phyloP scores from a whole-genome alignment of 2,888 invertebrate species.

The Tipula confusa region DNA sequence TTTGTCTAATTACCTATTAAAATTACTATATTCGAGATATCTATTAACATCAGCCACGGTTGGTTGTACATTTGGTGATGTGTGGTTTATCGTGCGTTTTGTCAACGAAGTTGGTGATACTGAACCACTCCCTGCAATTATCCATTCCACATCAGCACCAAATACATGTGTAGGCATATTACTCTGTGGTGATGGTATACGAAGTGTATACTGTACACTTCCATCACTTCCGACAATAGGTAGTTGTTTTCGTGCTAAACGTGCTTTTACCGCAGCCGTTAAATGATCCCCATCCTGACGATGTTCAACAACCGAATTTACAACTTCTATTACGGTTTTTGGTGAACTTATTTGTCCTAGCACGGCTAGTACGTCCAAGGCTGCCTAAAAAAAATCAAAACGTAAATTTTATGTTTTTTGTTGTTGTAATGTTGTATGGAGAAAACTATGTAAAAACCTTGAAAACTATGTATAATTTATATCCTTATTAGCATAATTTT shows the following conservation, averaged over 20 bases:
- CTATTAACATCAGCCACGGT: constrained; percentile 36
- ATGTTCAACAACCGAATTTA: constrained; percentile 55
- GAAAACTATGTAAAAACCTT: neutral
- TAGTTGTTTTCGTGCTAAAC: constrained; percentile 68
- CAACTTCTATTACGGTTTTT: constrained; percentile 60
- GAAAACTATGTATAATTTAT: neutral
- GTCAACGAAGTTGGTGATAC: constrained; percentile 54
- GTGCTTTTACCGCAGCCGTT: constrained; percentile 65
- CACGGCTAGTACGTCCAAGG: constrained; percentile 72
- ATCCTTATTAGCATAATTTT: constrained; percentile 26
- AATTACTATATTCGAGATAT: constrained; percentile 27
- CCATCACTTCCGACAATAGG: constrained; percentile 69
- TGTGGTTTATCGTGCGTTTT: constrained; percentile 38
- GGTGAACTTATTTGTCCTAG: constrained; percentile 67
- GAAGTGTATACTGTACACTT: constrained; percentile 68
- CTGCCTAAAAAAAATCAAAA: constrained; percentile 53
- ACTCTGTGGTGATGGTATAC: constrained; percentile 51
- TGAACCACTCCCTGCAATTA: constrained; percentile 60
- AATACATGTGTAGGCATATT: constrained; percentile 42
- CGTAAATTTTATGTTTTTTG: no score
- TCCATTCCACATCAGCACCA: constrained; percentile 74
- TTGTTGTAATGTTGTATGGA: neutral
- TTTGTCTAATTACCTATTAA: constrained; percentile 34
- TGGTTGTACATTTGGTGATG: constrained; percentile 38
- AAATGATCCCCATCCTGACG: constrained; percentile 59